These are phyloP conservation scores for Glaucopsyche alexis DNA, from an alignment of 2,888 invertebrate genomes.

Conservation along the genomic window DNA sequence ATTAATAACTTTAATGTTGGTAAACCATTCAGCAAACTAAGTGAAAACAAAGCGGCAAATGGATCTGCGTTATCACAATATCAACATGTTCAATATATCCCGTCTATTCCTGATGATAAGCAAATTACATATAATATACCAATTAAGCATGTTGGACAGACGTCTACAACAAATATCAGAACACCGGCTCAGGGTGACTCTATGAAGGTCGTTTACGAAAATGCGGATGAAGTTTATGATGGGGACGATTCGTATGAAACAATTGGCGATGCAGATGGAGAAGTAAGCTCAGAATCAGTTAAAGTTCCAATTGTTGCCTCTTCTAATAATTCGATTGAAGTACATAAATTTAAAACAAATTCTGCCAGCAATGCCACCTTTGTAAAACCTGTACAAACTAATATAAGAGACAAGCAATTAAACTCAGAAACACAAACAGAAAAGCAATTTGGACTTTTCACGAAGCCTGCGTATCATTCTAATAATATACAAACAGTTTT, in stretches of 20 bases:
- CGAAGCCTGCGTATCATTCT: constrained; percentile 58
- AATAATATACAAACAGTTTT: constrained; percentile 65
- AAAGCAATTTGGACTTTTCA: constrained; percentile 64
- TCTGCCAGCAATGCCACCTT: constrained; percentile 26
- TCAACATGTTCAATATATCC: constrained; percentile 52
- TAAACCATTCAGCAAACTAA: constrained; percentile 62
- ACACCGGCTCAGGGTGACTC: constrained; percentile 44
- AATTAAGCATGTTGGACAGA: constrained; percentile 68
- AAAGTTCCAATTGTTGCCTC: constrained; percentile 66
- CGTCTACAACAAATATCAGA: constrained; percentile 42
- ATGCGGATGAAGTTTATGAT: constrained; percentile 70
- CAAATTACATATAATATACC: constrained; percentile 74
- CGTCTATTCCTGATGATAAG: constrained; percentile 56
- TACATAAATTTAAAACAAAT: constrained; percentile 37
- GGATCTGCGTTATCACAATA: constrained; percentile 47
- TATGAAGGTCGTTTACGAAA: constrained; percentile 64
- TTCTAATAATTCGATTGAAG: constrained; percentile 53
- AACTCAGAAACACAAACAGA: constrained; percentile 73
- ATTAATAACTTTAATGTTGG: constrained; percentile 56
- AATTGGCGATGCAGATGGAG: constrained; percentile 59
- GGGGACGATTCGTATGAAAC: constrained; percentile 61
- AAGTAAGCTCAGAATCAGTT: constrained; percentile 72
- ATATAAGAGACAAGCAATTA: constrained; percentile 44
- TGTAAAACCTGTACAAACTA: constrained; percentile 44
- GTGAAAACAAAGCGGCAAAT: constrained; percentile 47